Percentiles rank a stretch among this genome's conserved stretches.
Evolutionary conservation across 2,888 invertebrate genomes (phyloP).

Genomic region (Microctonus brassicae): DNA sequence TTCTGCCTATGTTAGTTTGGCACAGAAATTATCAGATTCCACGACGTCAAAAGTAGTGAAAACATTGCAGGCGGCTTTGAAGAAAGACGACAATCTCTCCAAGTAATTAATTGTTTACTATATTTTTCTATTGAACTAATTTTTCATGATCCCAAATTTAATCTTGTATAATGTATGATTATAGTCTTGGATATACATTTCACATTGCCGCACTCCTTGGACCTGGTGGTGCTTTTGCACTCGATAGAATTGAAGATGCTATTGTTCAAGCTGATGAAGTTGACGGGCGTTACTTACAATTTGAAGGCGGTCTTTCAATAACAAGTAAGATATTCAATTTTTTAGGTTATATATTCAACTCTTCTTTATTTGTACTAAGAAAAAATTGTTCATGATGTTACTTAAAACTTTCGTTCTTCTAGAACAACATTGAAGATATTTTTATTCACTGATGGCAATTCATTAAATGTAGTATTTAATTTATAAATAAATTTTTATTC

Average conservation of each 20-base stretch:
- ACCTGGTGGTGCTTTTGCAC: conserved; percentile 76
- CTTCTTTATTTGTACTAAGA: background rate
- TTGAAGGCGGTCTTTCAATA: conserved; percentile 90
- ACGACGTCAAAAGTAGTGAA: conserved; percentile 78
- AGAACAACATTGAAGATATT: conserved; percentile 49
- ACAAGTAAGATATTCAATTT: conserved; percentile 70
- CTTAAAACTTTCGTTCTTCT: conserved; percentile 57
- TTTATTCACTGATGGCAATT: conserved; percentile 28
- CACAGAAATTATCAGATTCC: conserved; percentile 75
- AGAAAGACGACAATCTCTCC: conserved; percentile 85
- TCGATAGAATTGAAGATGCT: conserved; percentile 90
- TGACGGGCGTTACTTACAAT: conserved; percentile 88
- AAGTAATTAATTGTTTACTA: conserved; percentile 71
- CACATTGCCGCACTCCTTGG: conserved; percentile 84
- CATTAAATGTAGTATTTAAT: background rate
- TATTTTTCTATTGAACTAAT: background rate
- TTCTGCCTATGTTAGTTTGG: conserved; percentile 78
- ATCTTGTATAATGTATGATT: conserved; percentile 27
- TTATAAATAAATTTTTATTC: background rate
- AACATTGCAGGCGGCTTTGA: conserved; percentile 81
- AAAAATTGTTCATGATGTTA: conserved; percentile 44
- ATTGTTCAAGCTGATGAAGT: conserved; percentile 96
- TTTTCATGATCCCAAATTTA: background rate
- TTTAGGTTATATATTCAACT: conserved; percentile 1
- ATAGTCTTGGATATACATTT: conserved; percentile 87